A percentile compares a stretch with the other conserved stretches of the same genome.
Conservation (phyloP, 2,797 vertebrate genomes). For the Numenius phaeopus region DNA sequence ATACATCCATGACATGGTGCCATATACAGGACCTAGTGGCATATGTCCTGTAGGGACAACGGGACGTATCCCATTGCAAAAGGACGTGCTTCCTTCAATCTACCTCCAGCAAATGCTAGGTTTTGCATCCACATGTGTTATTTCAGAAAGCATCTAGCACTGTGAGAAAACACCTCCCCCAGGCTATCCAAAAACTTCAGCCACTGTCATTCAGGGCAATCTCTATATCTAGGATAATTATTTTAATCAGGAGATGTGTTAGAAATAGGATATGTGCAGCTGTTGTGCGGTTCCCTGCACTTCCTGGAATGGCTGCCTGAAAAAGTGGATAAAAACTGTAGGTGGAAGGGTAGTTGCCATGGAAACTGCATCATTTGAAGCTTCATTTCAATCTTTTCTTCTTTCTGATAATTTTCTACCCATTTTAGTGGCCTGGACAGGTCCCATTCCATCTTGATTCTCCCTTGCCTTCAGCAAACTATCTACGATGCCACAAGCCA, state of each 20-base stretch:
- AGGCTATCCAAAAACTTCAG: constrained; percentile 30
- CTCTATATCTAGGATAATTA: constrained; percentile 34
- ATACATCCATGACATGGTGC: background rate
- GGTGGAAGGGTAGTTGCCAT: constrained; percentile 62
- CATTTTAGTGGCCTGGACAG: background rate
- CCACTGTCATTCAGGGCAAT: constrained; percentile 13
- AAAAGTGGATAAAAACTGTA: constrained; percentile 49
- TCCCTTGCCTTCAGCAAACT: background rate
- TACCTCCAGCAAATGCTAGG: background rate
- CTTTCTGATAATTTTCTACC: constrained; percentile 20
- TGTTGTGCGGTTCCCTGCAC: constrained; percentile 40
- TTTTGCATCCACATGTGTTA: background rate
- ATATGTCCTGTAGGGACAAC: background rate
- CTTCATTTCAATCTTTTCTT: constrained; percentile 35
- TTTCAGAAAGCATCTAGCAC: background rate
- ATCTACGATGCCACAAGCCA: background rate
- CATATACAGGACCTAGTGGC: no score
- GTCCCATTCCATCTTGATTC: background rate
- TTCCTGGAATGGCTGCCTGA: constrained; percentile 49
- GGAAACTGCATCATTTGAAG: constrained; percentile 37
- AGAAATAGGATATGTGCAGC: constrained; percentile 59
- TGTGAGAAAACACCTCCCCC: background rate
- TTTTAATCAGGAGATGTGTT: constrained; percentile 50
- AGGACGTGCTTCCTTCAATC: background rate
- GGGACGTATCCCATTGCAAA: background rate